Conservation (phyloP, 2,888 invertebrate genomes). For the Dicycla oo region DNA sequence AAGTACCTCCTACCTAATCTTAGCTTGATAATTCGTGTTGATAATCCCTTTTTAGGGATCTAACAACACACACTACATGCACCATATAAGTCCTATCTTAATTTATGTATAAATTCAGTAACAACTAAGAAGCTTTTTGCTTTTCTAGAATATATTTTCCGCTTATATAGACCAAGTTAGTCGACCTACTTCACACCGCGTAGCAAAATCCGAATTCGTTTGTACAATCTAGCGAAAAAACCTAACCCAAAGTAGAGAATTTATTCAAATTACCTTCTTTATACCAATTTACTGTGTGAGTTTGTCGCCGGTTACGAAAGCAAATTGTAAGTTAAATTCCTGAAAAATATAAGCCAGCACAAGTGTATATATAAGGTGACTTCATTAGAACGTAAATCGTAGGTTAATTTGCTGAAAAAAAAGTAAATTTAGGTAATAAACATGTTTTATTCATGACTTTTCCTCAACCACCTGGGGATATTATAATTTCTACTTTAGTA, state of each 20-base stretch:
- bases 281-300: conserved; percentile 28
- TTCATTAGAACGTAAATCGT: conserved; percentile 35
- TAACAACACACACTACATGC: neutral
- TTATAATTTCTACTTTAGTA: conserved; percentile 7
- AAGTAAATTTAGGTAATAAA: conserved; percentile 21
- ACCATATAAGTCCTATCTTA: conserved; percentile 5
- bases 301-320: conserved; percentile 30
- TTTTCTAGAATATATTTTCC: conserved; percentile 47
- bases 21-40: too few relatives aligned
- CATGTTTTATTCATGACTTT: conserved; percentile 48
- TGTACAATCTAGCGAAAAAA: conserved; percentile 33
- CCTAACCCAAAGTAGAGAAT: conserved; percentile 20
- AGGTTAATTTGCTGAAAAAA: conserved; percentile 45
- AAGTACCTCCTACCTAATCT: too few relatives aligned
- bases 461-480: conserved; percentile 8
- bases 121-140: conserved; percentile 25
- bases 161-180: conserved; percentile 38
- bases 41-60: too few relatives aligned
- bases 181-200: conserved; percentile 39
- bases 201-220: conserved; percentile 17
- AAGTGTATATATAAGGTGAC: conserved; percentile 41
- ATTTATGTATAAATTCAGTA: conserved; percentile 22
- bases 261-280: conserved; percentile 47
- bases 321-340: conserved; percentile 37
- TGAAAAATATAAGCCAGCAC: conserved; percentile 30